A percentile compares a stretch with the other conserved stretches of the same genome.
phyloP scores from a whole-genome alignment of 2,888 invertebrate species.

The Dicranocentrus wangi region DNA sequence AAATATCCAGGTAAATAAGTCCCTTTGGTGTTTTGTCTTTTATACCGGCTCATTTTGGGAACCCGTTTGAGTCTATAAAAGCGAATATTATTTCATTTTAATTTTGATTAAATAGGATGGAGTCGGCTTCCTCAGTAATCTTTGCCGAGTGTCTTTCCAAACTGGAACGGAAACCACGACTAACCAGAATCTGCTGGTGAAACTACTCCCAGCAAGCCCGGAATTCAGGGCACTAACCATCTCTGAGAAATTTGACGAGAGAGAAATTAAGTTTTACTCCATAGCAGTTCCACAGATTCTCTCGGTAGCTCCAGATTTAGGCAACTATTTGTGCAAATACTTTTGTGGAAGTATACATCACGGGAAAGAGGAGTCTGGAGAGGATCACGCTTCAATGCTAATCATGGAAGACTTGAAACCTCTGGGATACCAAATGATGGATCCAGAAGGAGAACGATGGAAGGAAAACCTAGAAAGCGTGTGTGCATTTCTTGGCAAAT shows the following conservation, averaged over 20 bases:
- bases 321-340: conserved; percentile 52
- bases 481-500: conserved; percentile 62
- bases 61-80: too few species aligned
- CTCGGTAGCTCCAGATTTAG: conserved; percentile 35
- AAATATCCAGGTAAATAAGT: too few species aligned
- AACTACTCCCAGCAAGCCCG: conserved; percentile 63
- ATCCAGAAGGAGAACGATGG: conserved; percentile 28
- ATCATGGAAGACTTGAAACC: conserved; percentile 68
- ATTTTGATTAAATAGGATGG: too few species aligned
- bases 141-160: conserved; percentile 63
- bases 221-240: conserved; percentile 10
- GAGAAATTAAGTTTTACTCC: conserved; percentile 66
- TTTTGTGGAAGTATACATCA: conserved; percentile 43
- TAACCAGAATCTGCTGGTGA: conserved; percentile 59
- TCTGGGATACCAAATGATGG: conserved; percentile 57
- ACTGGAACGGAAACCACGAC: neutral
- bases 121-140: conserved; percentile 68
- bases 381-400: conserved; percentile 61
- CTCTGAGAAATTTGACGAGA: conserved; percentile 23
- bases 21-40: too few species aligned
- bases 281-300: conserved; percentile 44
- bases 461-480: conserved; percentile 47
- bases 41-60: too few species aligned
- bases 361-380: neutral
- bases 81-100: too few species aligned